These are phyloP conservation scores for Pangasianodon hypophthalmus DNA, from an alignment of 2,113 vertebrate genomes.

Conservation along the genomic window DNA sequence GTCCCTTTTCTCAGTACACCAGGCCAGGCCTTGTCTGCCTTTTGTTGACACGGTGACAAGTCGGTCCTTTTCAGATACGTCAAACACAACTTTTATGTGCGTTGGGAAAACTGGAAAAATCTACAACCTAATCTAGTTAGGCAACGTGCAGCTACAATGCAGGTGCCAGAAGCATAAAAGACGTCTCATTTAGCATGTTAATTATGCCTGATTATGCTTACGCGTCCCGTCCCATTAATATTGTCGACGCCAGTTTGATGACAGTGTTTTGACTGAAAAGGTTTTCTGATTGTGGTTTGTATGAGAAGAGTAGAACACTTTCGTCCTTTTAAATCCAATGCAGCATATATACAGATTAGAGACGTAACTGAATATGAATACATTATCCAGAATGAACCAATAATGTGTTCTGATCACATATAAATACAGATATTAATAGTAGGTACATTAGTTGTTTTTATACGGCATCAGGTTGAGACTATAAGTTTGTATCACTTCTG, in stretches of 20 bases:
- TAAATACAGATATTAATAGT: background rate
- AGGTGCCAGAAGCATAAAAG: slow-evolving; percentile 26
- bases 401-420: background rate
- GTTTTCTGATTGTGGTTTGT: background rate
- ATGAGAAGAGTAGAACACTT: background rate
- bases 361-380: background rate
- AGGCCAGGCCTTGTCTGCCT: slow-evolving; percentile 43
- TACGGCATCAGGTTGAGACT: background rate
- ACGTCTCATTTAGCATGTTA: slow-evolving; percentile 47
- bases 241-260: background rate
- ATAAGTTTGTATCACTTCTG: background rate
- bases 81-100: slow-evolving; percentile 42
- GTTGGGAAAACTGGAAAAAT: slow-evolving; percentile 46
- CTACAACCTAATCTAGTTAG: slow-evolving; percentile 50
- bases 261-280: background rate
- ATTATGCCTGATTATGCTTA: slow-evolving; percentile 43
- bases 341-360: too few relatives aligned
- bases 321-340: background rate
- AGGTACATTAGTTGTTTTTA: background rate
- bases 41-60: slow-evolving; percentile 49
- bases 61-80: slow-evolving; percentile 30
- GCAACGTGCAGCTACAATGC: slow-evolving; percentile 21
- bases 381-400: background rate
- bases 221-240: background rate
- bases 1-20: slow-evolving; percentile 33